Evolutionary conservation across 2,888 invertebrate species (phyloP).

Genomic region (Drosophila helvetica): DNA sequence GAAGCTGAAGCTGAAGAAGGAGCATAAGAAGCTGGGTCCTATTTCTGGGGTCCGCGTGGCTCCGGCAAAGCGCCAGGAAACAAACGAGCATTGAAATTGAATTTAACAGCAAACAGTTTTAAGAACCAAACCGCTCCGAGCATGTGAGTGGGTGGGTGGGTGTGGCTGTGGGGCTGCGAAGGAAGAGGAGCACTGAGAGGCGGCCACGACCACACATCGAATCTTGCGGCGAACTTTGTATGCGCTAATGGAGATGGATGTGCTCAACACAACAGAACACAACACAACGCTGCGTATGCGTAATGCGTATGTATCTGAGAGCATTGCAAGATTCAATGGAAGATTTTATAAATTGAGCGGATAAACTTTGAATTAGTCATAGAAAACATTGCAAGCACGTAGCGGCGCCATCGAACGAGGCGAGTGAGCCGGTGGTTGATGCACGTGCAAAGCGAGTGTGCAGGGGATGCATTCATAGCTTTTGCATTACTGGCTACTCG

Average conservation of each 20-base stretch:
- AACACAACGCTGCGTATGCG: constrained; percentile 62
- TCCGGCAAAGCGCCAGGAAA: constrained; percentile 60
- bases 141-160: not conserved
- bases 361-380: constrained; percentile 23
- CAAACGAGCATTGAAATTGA: constrained; percentile 80
- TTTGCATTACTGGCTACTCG: no score
- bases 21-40: constrained; percentile 16
- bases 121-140: constrained; percentile 48
- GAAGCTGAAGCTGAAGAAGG: constrained; percentile 39
- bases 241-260: constrained; percentile 78
- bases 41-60: no score
- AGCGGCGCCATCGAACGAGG: no score
- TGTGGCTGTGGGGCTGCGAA: not conserved
- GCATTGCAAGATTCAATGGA: constrained; percentile 15
- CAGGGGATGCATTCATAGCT: no score
- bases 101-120: constrained; percentile 79
- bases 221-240: constrained; percentile 62
- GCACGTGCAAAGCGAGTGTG: no score
- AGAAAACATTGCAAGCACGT: not conserved
- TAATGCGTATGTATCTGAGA: constrained; percentile 30
- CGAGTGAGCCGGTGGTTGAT: no score
- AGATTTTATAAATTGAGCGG: constrained; percentile 51
- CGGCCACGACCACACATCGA: constrained; percentile 28
- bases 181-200: not conserved
- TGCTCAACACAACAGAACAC: constrained; percentile 27